Conservation (phyloP, 2,113 vertebrate species). For the Cyprinodon variegatus region DNA sequence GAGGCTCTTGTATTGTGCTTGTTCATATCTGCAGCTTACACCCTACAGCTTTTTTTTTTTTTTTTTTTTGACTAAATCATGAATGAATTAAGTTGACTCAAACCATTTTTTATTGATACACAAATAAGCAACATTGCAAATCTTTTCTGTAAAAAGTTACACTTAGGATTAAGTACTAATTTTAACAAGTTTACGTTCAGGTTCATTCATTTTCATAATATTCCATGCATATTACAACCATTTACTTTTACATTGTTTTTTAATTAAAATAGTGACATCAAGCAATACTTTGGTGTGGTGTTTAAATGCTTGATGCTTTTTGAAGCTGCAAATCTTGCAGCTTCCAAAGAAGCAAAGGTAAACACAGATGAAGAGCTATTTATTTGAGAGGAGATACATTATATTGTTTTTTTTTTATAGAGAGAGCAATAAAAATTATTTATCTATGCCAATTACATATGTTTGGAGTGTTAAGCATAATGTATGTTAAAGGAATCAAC, state of each 20-base stretch:
- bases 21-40: background rate
- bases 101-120: background rate
- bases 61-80: too few relatives aligned
- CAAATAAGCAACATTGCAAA: too few relatives aligned
- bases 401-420: background rate
- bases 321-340: background rate
- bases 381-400: background rate
- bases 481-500: background rate
- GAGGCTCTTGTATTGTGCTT: background rate
- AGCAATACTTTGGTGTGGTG: background rate
- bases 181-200: background rate
- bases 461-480: background rate
- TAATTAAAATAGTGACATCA: background rate
- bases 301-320: background rate
- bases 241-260: background rate
- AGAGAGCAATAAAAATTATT: background rate
- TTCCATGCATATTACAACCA: background rate
- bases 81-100: background rate
- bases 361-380: background rate
- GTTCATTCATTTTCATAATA: background rate
- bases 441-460: background rate
- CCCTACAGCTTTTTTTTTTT: background rate
- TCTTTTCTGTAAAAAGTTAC: too few relatives aligned
- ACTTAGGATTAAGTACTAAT: background rate
- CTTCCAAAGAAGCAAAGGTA: background rate